Conservation (phyloP, 2,888 invertebrate genomes). For the Gortyna flavago region DNA sequence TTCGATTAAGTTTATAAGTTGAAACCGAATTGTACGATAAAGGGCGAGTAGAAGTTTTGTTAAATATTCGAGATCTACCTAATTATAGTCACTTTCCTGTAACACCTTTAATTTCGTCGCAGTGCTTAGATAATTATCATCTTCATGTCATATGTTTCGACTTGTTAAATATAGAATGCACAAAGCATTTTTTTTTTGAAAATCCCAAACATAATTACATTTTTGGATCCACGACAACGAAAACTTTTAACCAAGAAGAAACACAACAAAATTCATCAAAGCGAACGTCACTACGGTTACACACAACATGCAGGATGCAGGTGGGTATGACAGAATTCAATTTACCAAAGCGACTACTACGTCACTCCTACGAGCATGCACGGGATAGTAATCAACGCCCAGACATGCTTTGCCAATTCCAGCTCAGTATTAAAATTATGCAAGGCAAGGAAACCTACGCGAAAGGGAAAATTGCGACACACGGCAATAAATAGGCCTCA, state of each 20-base stretch:
- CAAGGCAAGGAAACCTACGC: slow-evolving; percentile 47
- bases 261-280: slow-evolving; percentile 33
- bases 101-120: neutral
- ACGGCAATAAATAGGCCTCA: slow-evolving; percentile 43
- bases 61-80: slow-evolving; percentile 8
- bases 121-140: too few species aligned
- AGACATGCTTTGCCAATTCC: slow-evolving; percentile 45
- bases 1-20: slow-evolving; percentile 31
- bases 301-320: slow-evolving; percentile 35
- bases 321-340: slow-evolving; percentile 62
- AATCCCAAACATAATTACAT: neutral
- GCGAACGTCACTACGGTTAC: slow-evolving; percentile 16
- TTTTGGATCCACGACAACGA: neutral
- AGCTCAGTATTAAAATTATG: slow-evolving; percentile 46
- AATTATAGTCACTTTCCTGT: neutral
- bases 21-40: slow-evolving; percentile 32
- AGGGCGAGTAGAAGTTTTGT: slow-evolving; percentile 7
- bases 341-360: slow-evolving; percentile 51
- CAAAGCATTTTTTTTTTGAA: neutral
- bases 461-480: slow-evolving; percentile 54
- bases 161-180: neutral
- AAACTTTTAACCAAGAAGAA: neutral
- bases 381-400: slow-evolving; percentile 52
- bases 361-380: slow-evolving; percentile 50
- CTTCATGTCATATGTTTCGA: neutral